Evolutionary conservation across 2,797 vertebrate species (phyloP).

Genomic region (Catamblyrhynchus diadema): DNA sequence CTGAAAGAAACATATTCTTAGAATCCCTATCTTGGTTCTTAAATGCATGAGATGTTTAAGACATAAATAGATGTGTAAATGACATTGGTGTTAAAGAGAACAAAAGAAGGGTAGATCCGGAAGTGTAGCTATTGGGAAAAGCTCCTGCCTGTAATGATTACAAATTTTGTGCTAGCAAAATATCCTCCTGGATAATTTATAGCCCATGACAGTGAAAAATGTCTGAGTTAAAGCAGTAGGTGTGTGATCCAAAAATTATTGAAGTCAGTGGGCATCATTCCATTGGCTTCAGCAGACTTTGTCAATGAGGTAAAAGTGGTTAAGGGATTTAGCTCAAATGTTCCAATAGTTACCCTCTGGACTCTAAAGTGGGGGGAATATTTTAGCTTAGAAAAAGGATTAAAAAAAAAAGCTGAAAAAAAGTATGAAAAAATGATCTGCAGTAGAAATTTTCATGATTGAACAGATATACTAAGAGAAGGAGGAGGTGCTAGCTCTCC

Average conservation of each 20-base stretch:
- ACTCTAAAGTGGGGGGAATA: neutral
- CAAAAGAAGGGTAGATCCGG: neutral
- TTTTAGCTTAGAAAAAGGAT: neutral
- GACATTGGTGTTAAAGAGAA: neutral
- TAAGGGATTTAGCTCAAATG: slow-evolving; percentile 12
- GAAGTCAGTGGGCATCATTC: neutral
- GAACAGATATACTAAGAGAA: neutral
- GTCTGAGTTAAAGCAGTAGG: neutral
- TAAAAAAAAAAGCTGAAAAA: neutral
- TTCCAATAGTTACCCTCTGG: neutral
- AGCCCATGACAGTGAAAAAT: neutral
- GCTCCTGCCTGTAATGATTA: neutral
- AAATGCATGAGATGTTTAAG: neutral
- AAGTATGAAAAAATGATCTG: neutral
- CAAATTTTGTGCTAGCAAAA: neutral
- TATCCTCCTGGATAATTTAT: neutral
- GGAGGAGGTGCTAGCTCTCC: neutral
- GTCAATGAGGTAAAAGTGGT: neutral
- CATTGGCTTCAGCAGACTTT: slow-evolving; percentile 17
- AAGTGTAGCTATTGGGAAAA: neutral
- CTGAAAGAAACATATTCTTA: neutral
- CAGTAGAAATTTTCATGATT: neutral
- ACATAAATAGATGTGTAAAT: neutral
- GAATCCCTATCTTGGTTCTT: neutral
- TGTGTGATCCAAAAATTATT: neutral